A percentile compares a stretch with the other conserved stretches of the same genome.
phyloP scores from a whole-genome alignment of 2,888 invertebrate genomes.

The Trichogramma dendrolimi region DNA sequence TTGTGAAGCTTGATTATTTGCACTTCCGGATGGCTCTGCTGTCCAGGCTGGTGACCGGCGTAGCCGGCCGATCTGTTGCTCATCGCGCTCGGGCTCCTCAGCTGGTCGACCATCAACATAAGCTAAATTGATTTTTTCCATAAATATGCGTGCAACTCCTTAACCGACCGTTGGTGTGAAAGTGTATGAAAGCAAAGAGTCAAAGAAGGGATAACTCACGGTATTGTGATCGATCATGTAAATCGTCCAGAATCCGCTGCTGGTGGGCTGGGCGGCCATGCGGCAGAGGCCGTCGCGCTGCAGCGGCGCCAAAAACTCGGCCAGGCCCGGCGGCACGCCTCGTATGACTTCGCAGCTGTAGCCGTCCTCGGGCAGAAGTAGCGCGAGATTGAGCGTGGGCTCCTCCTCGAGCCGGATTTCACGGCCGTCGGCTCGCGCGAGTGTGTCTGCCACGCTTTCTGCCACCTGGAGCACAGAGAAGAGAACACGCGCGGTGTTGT shows the following conservation, averaged over 20 bases:
- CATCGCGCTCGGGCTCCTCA: slow-evolving; percentile 66
- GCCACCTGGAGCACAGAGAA: slow-evolving; percentile 59
- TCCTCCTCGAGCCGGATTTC: slow-evolving; percentile 90
- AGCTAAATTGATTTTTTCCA: slow-evolving; percentile 2
- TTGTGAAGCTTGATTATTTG: slow-evolving; percentile 87
- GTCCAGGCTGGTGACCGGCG: slow-evolving; percentile 40
- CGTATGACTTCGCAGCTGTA: slow-evolving; percentile 94
- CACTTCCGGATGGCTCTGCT: slow-evolving; percentile 65
- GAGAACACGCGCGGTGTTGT: slow-evolving; percentile 25
- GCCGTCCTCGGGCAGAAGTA: slow-evolving; percentile 94
- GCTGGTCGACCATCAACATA: slow-evolving; percentile 44
- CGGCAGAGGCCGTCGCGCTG: slow-evolving; percentile 84
- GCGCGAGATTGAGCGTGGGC: slow-evolving; percentile 80
- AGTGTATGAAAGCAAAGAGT: neutral
- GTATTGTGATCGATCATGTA: slow-evolving; percentile 70
- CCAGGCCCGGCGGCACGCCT: slow-evolving; percentile 89
- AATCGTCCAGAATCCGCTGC: slow-evolving; percentile 92
- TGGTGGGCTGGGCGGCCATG: slow-evolving; percentile 84
- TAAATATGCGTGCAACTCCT: neutral
- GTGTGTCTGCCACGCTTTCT: slow-evolving; percentile 85
- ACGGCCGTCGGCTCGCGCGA: slow-evolving; percentile 84
- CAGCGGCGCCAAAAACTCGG: slow-evolving; percentile 80
- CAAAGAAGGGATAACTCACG: slow-evolving; percentile 42
- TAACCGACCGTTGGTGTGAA: neutral
- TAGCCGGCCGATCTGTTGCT: slow-evolving; percentile 58